These are phyloP conservation scores for Echinops telfairi DNA, from an alignment of 2,113 vertebrate genomes.

Conservation along the genomic window DNA sequence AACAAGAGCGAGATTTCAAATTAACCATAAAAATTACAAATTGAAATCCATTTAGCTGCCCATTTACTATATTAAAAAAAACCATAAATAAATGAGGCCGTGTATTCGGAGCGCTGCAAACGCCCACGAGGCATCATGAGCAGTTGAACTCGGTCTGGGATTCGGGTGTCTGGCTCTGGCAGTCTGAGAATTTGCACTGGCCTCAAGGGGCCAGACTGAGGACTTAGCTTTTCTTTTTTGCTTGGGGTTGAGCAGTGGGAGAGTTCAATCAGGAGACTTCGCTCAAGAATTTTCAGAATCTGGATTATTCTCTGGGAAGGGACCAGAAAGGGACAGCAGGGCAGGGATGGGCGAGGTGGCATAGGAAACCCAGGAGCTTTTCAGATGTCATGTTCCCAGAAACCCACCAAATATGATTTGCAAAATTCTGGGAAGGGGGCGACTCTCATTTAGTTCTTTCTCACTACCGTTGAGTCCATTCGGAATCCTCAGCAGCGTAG, in stretches of 20 bases:
- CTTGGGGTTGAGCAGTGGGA: no score
- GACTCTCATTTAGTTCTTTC: fast-evolving
- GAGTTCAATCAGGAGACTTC: fast-evolving
- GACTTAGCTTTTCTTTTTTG: not conserved
- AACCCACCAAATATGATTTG: not conserved
- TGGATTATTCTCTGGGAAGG: not conserved
- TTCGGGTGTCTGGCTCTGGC: fast-evolving
- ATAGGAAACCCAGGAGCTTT: not conserved
- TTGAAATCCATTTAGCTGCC: conserved; percentile 81
- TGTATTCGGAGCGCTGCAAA: conserved; percentile 12
- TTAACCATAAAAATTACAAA: conserved; percentile 82
- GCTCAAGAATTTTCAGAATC: not conserved
- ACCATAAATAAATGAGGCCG: conserved; percentile 62
- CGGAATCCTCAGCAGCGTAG: no score
- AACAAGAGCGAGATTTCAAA: conserved; percentile 84
- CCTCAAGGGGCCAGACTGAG: not conserved
- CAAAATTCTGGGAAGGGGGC: not conserved
- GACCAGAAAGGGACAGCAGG: fast-evolving
- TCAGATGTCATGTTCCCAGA: fast-evolving
- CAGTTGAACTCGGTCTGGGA: fast-evolving
- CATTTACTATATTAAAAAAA: conserved; percentile 62
- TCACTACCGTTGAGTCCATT: no score
- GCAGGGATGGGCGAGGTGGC: not conserved
- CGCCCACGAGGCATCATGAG: not conserved
- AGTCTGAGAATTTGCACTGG: fast-evolving